phyloP scores from a whole-genome alignment of 2,113 vertebrate genomes.

The Silurus glanis region DNA sequence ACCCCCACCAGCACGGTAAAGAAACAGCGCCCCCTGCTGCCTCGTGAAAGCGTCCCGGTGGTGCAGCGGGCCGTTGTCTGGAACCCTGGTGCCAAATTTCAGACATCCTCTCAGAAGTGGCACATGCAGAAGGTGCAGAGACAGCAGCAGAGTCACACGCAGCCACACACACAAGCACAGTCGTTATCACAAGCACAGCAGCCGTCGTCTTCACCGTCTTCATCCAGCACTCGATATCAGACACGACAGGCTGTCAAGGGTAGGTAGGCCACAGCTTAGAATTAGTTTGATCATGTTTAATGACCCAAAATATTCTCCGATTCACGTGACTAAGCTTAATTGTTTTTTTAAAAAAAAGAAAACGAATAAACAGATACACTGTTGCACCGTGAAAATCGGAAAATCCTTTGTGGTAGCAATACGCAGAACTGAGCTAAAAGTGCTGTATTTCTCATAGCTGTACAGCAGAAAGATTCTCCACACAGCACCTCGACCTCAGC shows the following conservation, averaged over 20 bases:
- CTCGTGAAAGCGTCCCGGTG: constrained; percentile 89
- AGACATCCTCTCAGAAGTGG: constrained; percentile 98
- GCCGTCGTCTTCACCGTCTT: constrained; percentile 64
- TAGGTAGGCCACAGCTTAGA: constrained; percentile 58
- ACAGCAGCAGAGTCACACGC: constrained; percentile 80
- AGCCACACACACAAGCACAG: constrained; percentile 57
- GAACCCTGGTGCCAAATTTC: constrained; percentile 92
- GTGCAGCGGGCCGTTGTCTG: constrained; percentile 91
- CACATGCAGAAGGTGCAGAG: constrained; percentile 97
- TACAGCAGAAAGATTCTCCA: constrained; percentile 92
- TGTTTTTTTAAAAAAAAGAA: neutral
- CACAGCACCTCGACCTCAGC: constrained; percentile 86
- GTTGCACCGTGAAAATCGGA: neutral
- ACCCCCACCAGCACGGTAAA: constrained; percentile 78
- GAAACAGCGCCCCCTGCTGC: constrained; percentile 94
- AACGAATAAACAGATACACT: neutral
- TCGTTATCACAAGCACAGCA: constrained; percentile 71
- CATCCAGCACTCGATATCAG: constrained; percentile 92
- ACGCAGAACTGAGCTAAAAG: neutral
- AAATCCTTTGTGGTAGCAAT: neutral
- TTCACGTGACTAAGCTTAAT: neutral
- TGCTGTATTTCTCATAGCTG: constrained; percentile 70
- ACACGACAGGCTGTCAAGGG: constrained; percentile 97
- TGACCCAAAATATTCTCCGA: neutral
- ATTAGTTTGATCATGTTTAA: neutral